Base-by-base conservation (phyloP, 2,888 invertebrate genomes). In the Scaptomyza flava region DNA sequence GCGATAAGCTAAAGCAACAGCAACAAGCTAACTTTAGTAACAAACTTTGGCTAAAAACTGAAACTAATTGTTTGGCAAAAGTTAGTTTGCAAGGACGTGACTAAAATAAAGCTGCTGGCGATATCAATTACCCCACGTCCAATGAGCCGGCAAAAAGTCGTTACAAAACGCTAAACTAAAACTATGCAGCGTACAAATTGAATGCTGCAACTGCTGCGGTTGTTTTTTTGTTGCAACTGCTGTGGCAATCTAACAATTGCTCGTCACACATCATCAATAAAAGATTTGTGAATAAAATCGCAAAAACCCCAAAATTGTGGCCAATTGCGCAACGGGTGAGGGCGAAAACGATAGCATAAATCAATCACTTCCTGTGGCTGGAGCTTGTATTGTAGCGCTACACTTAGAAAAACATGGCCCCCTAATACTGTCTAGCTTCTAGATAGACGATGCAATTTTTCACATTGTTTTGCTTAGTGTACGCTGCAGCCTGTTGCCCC, bases 201-300 rank as follows among this genome's bases (percentile, higher is more conserved):
- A 27, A 56, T 23, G 68, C 72, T 60, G 52, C 75, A 57, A 46
- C 41, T 52, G 51, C 36, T 14, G 14, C 33, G 1, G 3, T 41
- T 50, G 36, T 30, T 11, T 27, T 27, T 27, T 27, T 6, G 17
- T 3, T 58, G 53, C 20, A n/a, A 12, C 33, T 38, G 27, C 14
- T 45, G 43, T 43, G 43, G 11, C 50, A 46, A 36, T 36, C 48
- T 56, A 57, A 47, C 63, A 38, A 60, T 61, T 50, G 51, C 54
- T 72, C 77, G 70, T 77, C 77, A 69, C 81, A 84, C 87, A 87
- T 87, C 87, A 84, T 84, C 83, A 87, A 87, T 87, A 84, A 84
- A 79, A 67, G 73, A 71, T 80, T 61, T 68, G 72, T 54, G 74
- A 51, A 80, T 65, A 70, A 76, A 69, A 78, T 68, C 78, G 45